Base-by-base conservation (phyloP, 2,797 vertebrate species). In the Sebastes variabilis region DNA sequence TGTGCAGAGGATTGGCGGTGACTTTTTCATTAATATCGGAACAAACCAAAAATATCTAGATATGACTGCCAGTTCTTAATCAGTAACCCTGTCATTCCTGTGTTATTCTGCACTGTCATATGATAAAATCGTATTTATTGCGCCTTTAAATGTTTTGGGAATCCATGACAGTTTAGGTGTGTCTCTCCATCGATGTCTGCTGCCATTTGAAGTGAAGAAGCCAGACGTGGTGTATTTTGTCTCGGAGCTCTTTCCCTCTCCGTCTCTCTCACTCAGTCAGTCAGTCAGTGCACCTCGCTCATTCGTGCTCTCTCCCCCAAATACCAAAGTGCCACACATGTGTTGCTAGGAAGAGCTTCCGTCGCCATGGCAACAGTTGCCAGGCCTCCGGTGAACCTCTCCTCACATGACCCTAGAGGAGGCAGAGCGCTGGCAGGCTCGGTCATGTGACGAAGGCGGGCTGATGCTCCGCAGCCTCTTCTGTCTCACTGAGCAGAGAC, bases 301-400 rank as follows among this genome's bases (percentile, higher is more conserved):
- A 46, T 66, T 67, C 61, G 10, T 12, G 27, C 75, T 66, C 65
- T 25, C 75, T 74, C 72, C 5, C 52, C 69, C 62, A 66, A 80
- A 88, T 78, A 81, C 83, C 82, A 55, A 79, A 87, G 64, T 62
- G 75, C 79, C 73, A 58, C 71, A 67, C 27, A 64, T 29, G 66
- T 77, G 95, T 95, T 95, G 94, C 94, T 94, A 94, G 93, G 95
- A 92, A 95, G 95, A 95, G 88, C 92, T 86, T 89, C 87, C 27
- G 84, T 96, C 84, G 5, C 95, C 94, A 86, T 89, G 89, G 95
- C 90, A 94, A 96, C 95, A 64, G 92, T 92, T 82, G 56, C 93
- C 69, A 56, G 72, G 88, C 86, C 82, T 81, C 83, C 77, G 54
- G 77, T 59, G 85, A 85, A 27, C 75, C 81, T 95, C 88, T 91